phyloP scores from a whole-genome alignment of 2,797 vertebrate species.

The Chromis chromis region DNA sequence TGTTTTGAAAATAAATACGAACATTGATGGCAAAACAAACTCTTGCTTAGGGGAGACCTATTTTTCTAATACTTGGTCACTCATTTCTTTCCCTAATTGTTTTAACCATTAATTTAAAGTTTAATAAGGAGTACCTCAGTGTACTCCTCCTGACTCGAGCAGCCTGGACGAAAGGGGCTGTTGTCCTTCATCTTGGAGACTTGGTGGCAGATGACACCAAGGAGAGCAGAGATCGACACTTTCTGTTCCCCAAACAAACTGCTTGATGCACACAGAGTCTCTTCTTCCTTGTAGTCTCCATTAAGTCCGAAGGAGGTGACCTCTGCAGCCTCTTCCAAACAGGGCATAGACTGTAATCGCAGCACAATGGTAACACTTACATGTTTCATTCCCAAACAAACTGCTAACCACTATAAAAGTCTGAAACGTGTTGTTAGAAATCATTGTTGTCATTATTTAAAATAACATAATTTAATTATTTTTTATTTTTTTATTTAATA shows the following conservation, averaged over 20 bases:
- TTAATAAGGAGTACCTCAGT: conserved; percentile 73
- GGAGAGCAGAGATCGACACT: conserved; percentile 86
- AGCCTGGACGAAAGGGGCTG: conserved; percentile 62
- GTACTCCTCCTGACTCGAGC: conserved; percentile 71
- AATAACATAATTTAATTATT: no score
- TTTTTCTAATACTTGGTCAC: background rate
- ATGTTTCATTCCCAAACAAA: conserved; percentile 11
- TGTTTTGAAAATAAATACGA: background rate
- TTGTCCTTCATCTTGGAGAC: conserved; percentile 61
- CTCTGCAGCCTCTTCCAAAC: conserved; percentile 63
- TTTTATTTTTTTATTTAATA: no score
- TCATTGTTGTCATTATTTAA: background rate
- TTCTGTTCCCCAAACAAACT: conserved; percentile 57
- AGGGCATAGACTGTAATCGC: conserved; percentile 76
- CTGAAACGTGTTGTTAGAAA: background rate
- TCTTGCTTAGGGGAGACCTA: background rate
- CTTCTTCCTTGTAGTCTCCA: conserved; percentile 43
- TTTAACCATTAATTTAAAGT: background rate
- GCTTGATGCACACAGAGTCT: conserved; percentile 31
- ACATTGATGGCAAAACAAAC: background rate
- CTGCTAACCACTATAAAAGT: background rate
- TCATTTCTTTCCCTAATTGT: background rate
- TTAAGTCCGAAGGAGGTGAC: conserved; percentile 35
- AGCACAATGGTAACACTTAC: conserved; percentile 4
- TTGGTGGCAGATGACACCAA: conserved; percentile 83